A percentile compares a stretch with the other conserved stretches of the same genome.
Evolutionary conservation across 2,888 invertebrate genomes (phyloP).

Genomic region (Trichogramma dendrolimi): DNA sequence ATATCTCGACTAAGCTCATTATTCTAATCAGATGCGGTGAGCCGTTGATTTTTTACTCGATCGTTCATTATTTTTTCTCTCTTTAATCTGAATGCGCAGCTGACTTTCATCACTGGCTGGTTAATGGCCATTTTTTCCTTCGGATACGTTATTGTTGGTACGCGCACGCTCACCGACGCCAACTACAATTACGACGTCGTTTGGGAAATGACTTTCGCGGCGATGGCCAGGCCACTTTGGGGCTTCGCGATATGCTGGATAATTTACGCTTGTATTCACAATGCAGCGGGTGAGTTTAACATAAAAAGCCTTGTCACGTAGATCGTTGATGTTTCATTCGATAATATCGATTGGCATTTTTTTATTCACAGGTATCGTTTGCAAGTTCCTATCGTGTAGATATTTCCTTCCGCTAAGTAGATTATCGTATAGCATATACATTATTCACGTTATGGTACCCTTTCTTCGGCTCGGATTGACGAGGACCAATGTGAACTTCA

Average conservation of each 20-base stretch:
- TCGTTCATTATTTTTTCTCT: background rate
- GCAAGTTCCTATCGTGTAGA: constrained; percentile 30
- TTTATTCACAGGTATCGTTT: constrained; percentile 29
- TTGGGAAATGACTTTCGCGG: constrained; percentile 47
- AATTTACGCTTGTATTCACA: constrained; percentile 52
- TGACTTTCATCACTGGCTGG: constrained; percentile 4
- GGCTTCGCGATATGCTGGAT: constrained; percentile 53
- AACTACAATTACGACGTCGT: constrained; percentile 42
- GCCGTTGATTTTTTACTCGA: background rate
- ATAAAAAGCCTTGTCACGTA: no score
- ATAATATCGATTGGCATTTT: no score
- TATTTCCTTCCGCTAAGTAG: constrained; percentile 34
- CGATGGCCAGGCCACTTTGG: constrained; percentile 52
- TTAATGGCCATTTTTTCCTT: background rate
- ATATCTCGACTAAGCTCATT: background rate
- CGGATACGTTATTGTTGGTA: constrained; percentile 10
- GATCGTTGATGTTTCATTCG: no score
- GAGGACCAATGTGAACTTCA: constrained; percentile 26
- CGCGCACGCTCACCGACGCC: constrained; percentile 35
- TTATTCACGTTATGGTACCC: constrained; percentile 32
- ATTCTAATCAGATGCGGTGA: background rate
- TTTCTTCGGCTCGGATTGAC: constrained; percentile 15
- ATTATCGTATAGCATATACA: constrained; percentile 34
- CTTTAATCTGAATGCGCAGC: background rate
- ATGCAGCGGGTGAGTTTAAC: constrained; percentile 5